These are phyloP conservation scores for Dynastes tityus DNA, from an alignment of 2,888 invertebrate species.

Conservation along the genomic window DNA sequence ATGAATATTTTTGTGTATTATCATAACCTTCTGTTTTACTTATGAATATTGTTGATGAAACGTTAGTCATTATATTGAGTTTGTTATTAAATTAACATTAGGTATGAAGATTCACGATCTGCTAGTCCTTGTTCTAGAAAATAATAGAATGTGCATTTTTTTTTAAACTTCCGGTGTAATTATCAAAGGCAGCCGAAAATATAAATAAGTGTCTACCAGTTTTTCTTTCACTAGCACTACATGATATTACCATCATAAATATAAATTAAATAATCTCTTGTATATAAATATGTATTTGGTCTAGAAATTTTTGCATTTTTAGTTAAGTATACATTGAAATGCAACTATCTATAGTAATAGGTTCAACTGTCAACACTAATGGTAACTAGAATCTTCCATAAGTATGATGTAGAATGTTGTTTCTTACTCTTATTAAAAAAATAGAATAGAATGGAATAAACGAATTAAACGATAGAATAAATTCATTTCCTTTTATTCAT, in stretches of 20 bases:
- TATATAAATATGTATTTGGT: constrained; percentile 46
- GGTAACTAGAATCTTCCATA: constrained; percentile 47
- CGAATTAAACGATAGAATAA: too few species aligned
- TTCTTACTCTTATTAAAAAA: constrained; percentile 1
- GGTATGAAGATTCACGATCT: too few species aligned
- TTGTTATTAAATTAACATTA: too few species aligned
- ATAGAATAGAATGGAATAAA: background rate
- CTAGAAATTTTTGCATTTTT: constrained; percentile 38
- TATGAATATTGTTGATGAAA: too few species aligned
- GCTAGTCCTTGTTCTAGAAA: too few species aligned
- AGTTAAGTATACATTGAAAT: constrained; percentile 37
- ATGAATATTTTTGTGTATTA: too few species aligned
- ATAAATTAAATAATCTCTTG: constrained; percentile 43
- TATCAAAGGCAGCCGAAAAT: too few species aligned
- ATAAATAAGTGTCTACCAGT: constrained; percentile 19
- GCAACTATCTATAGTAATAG: constrained; percentile 46
- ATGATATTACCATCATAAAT: constrained; percentile 23
- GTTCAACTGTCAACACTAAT: constrained; percentile 51
- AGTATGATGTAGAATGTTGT: constrained; percentile 15
- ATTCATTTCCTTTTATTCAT: background rate
- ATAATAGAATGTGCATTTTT: too few species aligned
- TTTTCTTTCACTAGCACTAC: constrained; percentile 27
- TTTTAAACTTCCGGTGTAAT: too few species aligned
- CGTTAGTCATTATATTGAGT: too few species aligned
- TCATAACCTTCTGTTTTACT: too few species aligned